Evolutionary conservation across 2,797 vertebrate species (phyloP).

Genomic region (Peromyscus melanophrys): DNA sequence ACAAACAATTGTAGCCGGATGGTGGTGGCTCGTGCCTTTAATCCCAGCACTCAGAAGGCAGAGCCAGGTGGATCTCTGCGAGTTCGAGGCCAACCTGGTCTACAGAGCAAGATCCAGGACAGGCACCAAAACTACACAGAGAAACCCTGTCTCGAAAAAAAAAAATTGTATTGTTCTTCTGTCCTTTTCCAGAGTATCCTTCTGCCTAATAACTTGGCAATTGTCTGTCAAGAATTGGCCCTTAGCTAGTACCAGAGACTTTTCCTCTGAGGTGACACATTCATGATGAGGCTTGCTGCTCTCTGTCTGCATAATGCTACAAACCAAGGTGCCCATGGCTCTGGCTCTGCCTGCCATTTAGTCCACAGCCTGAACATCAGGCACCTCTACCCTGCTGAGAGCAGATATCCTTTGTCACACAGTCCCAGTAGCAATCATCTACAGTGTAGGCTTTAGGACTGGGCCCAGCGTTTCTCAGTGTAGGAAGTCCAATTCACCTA

Average conservation of each 20-base stretch:
- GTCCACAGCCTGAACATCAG: too few species aligned
- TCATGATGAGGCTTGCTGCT: background rate
- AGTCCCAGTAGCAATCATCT: background rate
- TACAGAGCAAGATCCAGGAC: too few species aligned
- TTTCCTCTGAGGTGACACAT: slow-evolving; percentile 2
- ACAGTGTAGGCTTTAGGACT: background rate
- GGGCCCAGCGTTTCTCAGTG: background rate
- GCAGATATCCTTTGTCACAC: background rate
- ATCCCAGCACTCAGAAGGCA: too few species aligned
- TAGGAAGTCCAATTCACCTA: slow-evolving; percentile 70
- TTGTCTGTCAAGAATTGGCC: background rate
- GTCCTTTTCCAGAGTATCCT: background rate
- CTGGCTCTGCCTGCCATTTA: background rate
- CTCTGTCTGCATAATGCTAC: slow-evolving; percentile 17
- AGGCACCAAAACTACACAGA: too few species aligned
- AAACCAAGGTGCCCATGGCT: background rate
- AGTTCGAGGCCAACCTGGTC: too few species aligned
- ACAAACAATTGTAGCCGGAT: background rate
- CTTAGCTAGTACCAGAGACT: background rate
- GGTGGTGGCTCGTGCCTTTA: too few species aligned
- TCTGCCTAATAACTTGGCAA: slow-evolving; percentile 18
- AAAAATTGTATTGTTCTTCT: background rate
- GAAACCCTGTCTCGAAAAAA: background rate
- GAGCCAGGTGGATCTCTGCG: too few species aligned
- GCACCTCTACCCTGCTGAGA: background rate